These are phyloP conservation scores for Bathybates hornii DNA, from an alignment of 2,113 vertebrate genomes.

Conservation along the genomic window DNA sequence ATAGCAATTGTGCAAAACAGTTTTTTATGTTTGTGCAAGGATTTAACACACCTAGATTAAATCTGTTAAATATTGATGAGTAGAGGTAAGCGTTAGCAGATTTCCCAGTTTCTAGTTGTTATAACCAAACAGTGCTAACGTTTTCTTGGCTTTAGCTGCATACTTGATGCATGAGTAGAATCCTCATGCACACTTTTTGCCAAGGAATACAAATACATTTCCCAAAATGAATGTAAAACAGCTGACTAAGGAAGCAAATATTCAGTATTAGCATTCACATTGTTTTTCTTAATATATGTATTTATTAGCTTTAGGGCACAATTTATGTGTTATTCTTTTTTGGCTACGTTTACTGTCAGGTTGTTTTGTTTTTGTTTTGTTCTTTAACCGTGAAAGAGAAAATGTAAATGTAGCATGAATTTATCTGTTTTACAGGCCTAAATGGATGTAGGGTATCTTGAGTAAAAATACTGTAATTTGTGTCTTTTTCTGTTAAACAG, in stretches of 20 bases:
- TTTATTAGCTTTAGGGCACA: neutral
- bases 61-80: neutral
- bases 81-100: neutral
- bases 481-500: conserved; percentile 14
- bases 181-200: neutral
- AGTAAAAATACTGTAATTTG: neutral
- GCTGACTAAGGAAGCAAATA: neutral
- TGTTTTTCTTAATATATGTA: neutral
- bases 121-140: neutral
- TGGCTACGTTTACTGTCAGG: neutral
- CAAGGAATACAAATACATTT: neutral
- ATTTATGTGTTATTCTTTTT: neutral
- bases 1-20: neutral
- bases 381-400: neutral
- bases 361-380: neutral
- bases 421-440: neutral
- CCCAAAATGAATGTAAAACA: neutral
- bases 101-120: neutral
- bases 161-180: neutral
- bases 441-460: neutral
- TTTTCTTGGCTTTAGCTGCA: neutral
- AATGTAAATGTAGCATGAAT: neutral
- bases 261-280: neutral
- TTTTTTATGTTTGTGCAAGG: neutral
- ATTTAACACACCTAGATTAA: neutral